phyloP scores from a whole-genome alignment of 2,888 invertebrate species.

The Heliconius hortense region DNA sequence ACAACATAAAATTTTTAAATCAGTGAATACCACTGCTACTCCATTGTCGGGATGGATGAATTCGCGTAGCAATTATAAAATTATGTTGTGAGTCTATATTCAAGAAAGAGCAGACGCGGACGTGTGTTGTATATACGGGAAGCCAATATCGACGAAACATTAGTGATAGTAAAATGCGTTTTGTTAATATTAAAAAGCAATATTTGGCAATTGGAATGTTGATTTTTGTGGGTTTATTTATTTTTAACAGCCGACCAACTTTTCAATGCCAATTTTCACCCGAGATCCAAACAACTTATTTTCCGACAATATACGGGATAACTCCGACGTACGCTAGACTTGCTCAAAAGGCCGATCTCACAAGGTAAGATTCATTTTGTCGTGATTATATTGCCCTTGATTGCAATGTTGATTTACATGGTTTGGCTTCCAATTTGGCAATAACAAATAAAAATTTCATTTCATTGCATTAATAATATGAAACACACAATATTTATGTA shows the following conservation, averaged over 20 bases:
- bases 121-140: slow-evolving; percentile 35
- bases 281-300: slow-evolving; percentile 59
- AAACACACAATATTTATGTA: background rate
- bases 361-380: slow-evolving; percentile 80
- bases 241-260: slow-evolving; percentile 71
- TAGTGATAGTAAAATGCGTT: slow-evolving; percentile 67
- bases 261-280: slow-evolving; percentile 72
- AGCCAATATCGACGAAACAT: slow-evolving; percentile 34
- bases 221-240: slow-evolving; percentile 71
- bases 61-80: slow-evolving; percentile 33
- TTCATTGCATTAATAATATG: background rate
- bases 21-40: background rate
- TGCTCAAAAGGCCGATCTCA: slow-evolving; percentile 96
- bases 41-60: slow-evolving; percentile 29
- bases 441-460: background rate
- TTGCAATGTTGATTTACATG: slow-evolving; percentile 43
- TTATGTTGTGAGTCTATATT: slow-evolving; percentile 38
- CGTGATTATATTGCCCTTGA: slow-evolving; percentile 70
- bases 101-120: slow-evolving; percentile 28
- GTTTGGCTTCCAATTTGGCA: slow-evolving; percentile 37
- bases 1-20: slow-evolving; percentile 7
- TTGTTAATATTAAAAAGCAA: slow-evolving; percentile 76
- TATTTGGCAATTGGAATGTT: slow-evolving; percentile 75
- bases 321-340: slow-evolving; percentile 95
- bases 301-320: slow-evolving; percentile 92